These are phyloP conservation scores for Machimus rusticus DNA, from an alignment of 2,888 invertebrate genomes.

Conservation along the genomic window DNA sequence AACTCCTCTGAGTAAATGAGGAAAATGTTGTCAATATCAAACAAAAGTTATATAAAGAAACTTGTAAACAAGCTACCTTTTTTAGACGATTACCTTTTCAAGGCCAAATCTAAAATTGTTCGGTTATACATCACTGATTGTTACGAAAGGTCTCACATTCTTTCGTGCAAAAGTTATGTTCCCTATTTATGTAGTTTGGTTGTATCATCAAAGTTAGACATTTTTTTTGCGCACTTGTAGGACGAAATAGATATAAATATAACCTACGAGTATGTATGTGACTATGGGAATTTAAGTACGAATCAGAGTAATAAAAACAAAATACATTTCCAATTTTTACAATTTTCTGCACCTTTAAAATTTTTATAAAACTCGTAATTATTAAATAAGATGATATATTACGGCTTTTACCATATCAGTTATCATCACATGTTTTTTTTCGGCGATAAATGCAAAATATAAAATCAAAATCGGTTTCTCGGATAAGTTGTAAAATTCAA, in stretches of 20 bases:
- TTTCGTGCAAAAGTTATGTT: not conserved
- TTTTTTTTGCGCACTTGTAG: no score
- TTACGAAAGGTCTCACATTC: not conserved
- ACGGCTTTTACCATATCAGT: no score
- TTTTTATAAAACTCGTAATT: no score
- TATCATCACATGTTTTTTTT: no score
- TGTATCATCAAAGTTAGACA: not conserved
- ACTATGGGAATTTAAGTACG: not conserved
- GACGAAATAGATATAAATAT: not conserved
- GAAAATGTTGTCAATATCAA: no score
- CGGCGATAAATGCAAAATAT: no score
- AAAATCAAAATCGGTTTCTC: no score
- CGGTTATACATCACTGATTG: not conserved
- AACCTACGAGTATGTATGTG: not conserved
- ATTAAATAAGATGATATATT: no score
- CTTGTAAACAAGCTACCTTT: not conserved
- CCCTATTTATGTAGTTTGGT: not conserved
- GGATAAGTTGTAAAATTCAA: no score
- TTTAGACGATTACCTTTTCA: not conserved
- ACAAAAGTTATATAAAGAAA: not conserved
- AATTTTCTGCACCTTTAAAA: no score
- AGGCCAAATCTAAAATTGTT: not conserved
- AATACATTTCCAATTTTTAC: no score
- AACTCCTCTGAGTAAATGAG: not conserved
- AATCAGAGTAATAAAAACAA: no score